Evolutionary conservation across 1,140 invertebrate species (phyloP), one percentile per base, ranked within the genome.

Genomic region (Onthophagus taurus): DNA sequence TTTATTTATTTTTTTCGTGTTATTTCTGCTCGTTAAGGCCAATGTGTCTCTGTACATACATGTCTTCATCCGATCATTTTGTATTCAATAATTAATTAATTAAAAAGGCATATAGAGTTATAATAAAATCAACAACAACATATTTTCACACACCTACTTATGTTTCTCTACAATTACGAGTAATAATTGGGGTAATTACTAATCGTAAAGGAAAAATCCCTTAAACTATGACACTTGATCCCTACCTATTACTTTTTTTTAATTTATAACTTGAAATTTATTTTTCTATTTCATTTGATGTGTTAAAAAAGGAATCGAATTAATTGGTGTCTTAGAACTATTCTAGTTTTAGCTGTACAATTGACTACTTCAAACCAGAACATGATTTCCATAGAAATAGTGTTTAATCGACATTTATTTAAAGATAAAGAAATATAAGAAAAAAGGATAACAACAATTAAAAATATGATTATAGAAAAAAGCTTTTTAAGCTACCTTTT

Each of bases 1-100:
- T 35, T 13, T 35, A 35, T 35, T 12, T 35, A 35, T 35, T 14
- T 35, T n/a, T n/a, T n/a, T n/a, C n/a, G n/a, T n/a, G n/a, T n/a
- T n/a, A n/a, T n/a, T n/a, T n/a, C n/a, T n/a, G n/a, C n/a, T n/a
- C n/a, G n/a, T n/a, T n/a, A n/a, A n/a, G n/a, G n/a, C n/a, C n/a
- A n/a, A 26, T 26, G 24, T 26, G n/a, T 26, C 6, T 26, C 6
- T 6, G 24, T 26, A 26, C 24, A 26, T 26, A 26, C 24, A n/a
- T 26, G 24, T 26, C n/a, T 26, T 26, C 6, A 7, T 7, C n/a
- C n/a, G 24, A 26, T 26, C n/a, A 7, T 6, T 7, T 26, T 26
- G 6, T 35, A 9, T 9, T 14, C 14, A 31, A 14, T 31, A 6
- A 31, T 31, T 31, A 31, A 31, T 6, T 31, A 12, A 12, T 31